Evolutionary conservation across 2,113 vertebrate species (phyloP).

Genomic region (Ia io): DNA sequence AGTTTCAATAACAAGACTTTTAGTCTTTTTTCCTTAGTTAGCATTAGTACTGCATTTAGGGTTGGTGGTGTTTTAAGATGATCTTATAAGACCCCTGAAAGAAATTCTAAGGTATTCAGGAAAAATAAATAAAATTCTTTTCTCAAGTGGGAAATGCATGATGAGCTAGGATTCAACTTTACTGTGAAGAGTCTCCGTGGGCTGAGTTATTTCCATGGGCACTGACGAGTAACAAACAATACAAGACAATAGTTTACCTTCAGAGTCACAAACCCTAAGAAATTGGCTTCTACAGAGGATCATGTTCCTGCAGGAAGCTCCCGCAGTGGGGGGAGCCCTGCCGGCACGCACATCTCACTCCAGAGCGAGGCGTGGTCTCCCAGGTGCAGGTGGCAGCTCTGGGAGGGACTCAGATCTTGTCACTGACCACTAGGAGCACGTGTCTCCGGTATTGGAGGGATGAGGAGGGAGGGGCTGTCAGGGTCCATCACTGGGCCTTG

Average conservation of each 20-base stretch:
- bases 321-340: neutral
- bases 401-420: neutral
- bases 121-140: neutral
- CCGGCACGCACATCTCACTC: neutral
- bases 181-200: neutral
- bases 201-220: neutral
- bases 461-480: neutral
- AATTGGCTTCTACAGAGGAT: neutral
- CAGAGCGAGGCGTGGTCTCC: neutral
- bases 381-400: neutral
- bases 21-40: neutral
- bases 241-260: constrained; percentile 62
- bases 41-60: neutral
- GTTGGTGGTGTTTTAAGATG: neutral
- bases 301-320: constrained; percentile 45
- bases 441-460: neutral
- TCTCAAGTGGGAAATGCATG: neutral
- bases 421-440: neutral
- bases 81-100: neutral
- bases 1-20: neutral
- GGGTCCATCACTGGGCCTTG: neutral
- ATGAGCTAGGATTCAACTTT: neutral
- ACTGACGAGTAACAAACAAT: constrained; percentile 46
- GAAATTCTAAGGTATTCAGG: neutral
- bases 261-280: constrained; percentile 39